Base-by-base conservation (phyloP, 2,113 vertebrate genomes). In the Coracopsis vasa region DNA sequence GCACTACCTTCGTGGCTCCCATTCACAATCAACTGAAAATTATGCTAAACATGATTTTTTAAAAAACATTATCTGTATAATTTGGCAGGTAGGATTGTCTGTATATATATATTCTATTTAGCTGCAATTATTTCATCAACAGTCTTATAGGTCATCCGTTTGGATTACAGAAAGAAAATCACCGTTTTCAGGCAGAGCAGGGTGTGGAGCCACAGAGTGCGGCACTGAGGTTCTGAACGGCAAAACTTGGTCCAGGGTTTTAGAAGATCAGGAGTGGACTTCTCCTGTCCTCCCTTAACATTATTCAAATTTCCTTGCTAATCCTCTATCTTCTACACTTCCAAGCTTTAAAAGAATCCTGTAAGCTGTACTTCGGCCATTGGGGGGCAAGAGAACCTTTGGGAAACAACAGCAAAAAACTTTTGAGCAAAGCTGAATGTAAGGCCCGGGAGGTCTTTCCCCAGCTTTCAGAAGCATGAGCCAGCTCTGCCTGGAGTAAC, bases 101-200 rank as follows among this genome's bases (percentile, higher is more conserved):
- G 4, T 13, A 1, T 56, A 58, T 23, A 23, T 6, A n/a, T 77
- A 75, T 83, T 56, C 45, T 54, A 2, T 58, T 80, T 71, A 31
- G 3, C 17, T 91, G 42, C 41, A 45, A 12, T 27, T 2, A 4
- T 56, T 90, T 72, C 64, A 47, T 28, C 18, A 37, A 16, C 2
- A 3, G 23, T 56, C 53, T 56, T 39, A 20, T 0, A 60, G 23
- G 18, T 5, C 31, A 13, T 21, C 11, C 21, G 24, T 24, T 13
- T 2, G 23, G 27, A 41, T 31, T 51, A 69, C 13, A 6, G 31
- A 69, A 83, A 27, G 11, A 23, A 90, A 72, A 77, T 37, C 2
- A 4, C 1, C 0, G 11, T 45, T 72, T 83, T 61, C 71, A 54
- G 69, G 71, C 15, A 35, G 27, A 45, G n/a, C 6, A 0, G 3